Conservation (phyloP, 2,797 vertebrate species). For the Rousettus madagascariensis region DNA sequence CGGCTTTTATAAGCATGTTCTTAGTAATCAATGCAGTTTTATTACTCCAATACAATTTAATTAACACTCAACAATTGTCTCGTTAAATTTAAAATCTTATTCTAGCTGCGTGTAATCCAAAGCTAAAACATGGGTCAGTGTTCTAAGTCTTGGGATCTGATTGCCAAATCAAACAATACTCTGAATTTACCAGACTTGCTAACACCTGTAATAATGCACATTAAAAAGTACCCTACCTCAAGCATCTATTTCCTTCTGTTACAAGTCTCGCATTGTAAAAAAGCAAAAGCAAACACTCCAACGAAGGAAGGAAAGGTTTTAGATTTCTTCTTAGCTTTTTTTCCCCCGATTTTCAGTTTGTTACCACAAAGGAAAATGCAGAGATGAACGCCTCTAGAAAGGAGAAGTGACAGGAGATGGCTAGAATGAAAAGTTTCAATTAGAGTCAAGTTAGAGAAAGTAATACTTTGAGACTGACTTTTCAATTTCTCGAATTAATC, state of each 20-base stretch:
- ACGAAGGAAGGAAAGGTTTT: slow-evolving; percentile 70
- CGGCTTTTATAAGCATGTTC: slow-evolving; percentile 55
- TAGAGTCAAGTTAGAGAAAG: slow-evolving; percentile 29
- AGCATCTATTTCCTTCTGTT: slow-evolving; percentile 71
- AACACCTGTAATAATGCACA: slow-evolving; percentile 80
- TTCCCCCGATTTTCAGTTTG: slow-evolving; percentile 37
- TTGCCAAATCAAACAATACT: slow-evolving; percentile 83
- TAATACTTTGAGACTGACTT: slow-evolving; percentile 26
- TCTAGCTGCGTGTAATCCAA: slow-evolving; percentile 80
- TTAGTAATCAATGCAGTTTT: slow-evolving; percentile 63
- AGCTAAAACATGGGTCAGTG: slow-evolving; percentile 78
- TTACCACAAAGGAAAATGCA: slow-evolving; percentile 62
- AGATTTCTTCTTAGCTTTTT: slow-evolving; percentile 45
- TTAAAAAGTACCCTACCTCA: slow-evolving; percentile 64
- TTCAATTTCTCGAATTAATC: slow-evolving; percentile 60
- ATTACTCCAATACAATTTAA: slow-evolving; percentile 78
- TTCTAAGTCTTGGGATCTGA: slow-evolving; percentile 80
- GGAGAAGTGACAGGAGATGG: slow-evolving; percentile 32
- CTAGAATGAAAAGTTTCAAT: not conserved
- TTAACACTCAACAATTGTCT: slow-evolving; percentile 83
- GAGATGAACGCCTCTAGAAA: slow-evolving; percentile 32
- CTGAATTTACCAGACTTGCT: slow-evolving; percentile 82
- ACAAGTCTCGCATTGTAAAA: slow-evolving; percentile 66
- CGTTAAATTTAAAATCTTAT: slow-evolving; percentile 81
- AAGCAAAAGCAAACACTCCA: slow-evolving; percentile 66